These are phyloP conservation scores for Seira sanloemensis DNA, from an alignment of 2,888 invertebrate genomes.

Conservation along the genomic window DNA sequence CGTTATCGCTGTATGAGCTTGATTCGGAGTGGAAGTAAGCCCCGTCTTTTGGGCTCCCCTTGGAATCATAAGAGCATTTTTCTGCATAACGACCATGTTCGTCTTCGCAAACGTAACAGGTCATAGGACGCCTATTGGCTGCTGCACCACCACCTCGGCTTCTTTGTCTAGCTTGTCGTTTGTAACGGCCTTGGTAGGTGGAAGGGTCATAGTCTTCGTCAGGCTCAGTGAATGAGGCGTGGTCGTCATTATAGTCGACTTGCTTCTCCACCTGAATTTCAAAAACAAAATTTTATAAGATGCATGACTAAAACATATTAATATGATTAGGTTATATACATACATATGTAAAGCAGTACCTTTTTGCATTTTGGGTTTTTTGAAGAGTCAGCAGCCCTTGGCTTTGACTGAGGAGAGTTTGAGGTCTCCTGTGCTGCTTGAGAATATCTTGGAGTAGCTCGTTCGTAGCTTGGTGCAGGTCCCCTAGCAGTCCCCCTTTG, in stretches of 20 bases:
- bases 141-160: constrained; percentile 45
- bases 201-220: constrained; percentile 71
- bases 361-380: constrained; percentile 74
- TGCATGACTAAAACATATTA: background rate
- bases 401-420: constrained; percentile 64
- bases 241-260: constrained; percentile 72
- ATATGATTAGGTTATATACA: background rate
- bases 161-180: constrained; percentile 77
- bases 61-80: constrained; percentile 85
- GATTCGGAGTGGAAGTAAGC: constrained; percentile 73
- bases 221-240: constrained; percentile 66
- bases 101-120: constrained; percentile 80
- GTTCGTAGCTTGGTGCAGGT: constrained; percentile 21
- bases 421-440: constrained; percentile 70
- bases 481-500: background rate
- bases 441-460: constrained; percentile 54
- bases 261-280: constrained; percentile 71
- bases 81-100: constrained; percentile 76
- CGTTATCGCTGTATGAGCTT: constrained; percentile 71
- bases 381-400: constrained; percentile 66
- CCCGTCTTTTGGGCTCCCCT: constrained; percentile 77
- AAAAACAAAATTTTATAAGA: background rate
- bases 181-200: constrained; percentile 74
- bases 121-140: constrained; percentile 72
- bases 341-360: constrained; percentile 28